Evolutionary conservation across 2,888 invertebrate species (phyloP), one percentile per base, ranked within the genome.

Genomic region (Flexamia atlantica): DNA sequence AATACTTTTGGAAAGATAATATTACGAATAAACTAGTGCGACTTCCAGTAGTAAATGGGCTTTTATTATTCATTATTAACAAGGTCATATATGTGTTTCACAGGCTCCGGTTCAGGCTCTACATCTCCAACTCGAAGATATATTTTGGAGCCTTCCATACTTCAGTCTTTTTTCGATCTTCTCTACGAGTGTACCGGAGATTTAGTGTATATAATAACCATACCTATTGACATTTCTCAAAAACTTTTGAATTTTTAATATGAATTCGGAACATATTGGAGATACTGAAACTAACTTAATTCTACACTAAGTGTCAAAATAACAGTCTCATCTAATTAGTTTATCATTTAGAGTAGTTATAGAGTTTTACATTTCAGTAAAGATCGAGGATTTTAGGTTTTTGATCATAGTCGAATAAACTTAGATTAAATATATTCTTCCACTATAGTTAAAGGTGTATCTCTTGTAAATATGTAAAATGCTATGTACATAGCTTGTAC

Each of bases 401-500:
- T 64, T 28, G 30, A 12, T 30, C 25, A 28, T 28, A 64, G 30
- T 64, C 30, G 10, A 14, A 30, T 28, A 57, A 23, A 20, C 57
- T 57, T 57, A 57, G 57, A 57, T 28, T 64, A 28, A 64, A 64
- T 64, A 64, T 64, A 64, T 64, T 64, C 64, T 64, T 64, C 64
- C 64, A 64, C 30, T 28, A 64, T 28, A 64, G 28, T 64, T 30
- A 64, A 28, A 28, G 30, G 64, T 72, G 76, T 25, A 23, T 42
- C 50, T 76, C 76, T 28, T 76, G 76, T 76, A 76, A 46, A 76
- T 76, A 76, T 76, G 76, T 76, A 76, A 23, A 76, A 76, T 76
- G 76, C 76, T 76, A 28, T 76, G 76, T 76, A 76, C 20, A 76
- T 76, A 76, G 76, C 76, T 76, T 76, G 76, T 76, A 76, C 40